Evolutionary conservation across 2,797 vertebrate genomes (phyloP).

Genomic region (Adrianichthys oophorus): DNA sequence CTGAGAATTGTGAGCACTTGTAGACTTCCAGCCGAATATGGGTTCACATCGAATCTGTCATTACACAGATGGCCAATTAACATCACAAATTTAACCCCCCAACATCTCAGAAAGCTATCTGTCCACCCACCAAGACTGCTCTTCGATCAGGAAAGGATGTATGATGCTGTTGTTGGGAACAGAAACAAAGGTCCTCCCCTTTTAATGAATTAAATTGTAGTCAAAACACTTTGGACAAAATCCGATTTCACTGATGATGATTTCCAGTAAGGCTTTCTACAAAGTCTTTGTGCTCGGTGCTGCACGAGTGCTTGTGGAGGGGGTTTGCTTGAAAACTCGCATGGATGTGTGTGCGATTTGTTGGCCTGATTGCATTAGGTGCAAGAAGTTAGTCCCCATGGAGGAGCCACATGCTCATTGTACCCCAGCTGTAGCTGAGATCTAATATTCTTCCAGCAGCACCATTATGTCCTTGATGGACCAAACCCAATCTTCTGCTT

Average conservation of each 20-base stretch:
- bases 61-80: constrained; percentile 68
- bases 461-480: constrained; percentile 71
- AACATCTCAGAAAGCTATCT: background rate
- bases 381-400: constrained; percentile 66
- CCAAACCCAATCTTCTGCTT: constrained; percentile 68
- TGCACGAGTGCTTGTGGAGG: constrained; percentile 8
- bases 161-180: constrained; percentile 31
- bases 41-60: constrained; percentile 65
- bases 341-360: constrained; percentile 55
- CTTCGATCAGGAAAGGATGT: constrained; percentile 35
- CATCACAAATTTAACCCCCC: constrained; percentile 29
- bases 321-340: background rate
- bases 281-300: constrained; percentile 50
- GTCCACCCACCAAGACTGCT: constrained; percentile 12
- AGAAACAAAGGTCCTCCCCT: constrained; percentile 37
- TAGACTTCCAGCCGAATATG: constrained; percentile 48
- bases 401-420: constrained; percentile 68
- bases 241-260: constrained; percentile 70
- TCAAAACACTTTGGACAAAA: constrained; percentile 66
- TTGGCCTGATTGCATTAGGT: constrained; percentile 77
- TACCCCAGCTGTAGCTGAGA: constrained; percentile 76
- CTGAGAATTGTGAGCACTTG: constrained; percentile 34
- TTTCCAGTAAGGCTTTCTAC: constrained; percentile 46
- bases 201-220: constrained; percentile 69
- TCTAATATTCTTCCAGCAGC: constrained; percentile 75